Percentiles rank a stretch among this genome's conserved stretches.
Conservation (phyloP, 2,113 vertebrate genomes). For the Apus apus region DNA sequence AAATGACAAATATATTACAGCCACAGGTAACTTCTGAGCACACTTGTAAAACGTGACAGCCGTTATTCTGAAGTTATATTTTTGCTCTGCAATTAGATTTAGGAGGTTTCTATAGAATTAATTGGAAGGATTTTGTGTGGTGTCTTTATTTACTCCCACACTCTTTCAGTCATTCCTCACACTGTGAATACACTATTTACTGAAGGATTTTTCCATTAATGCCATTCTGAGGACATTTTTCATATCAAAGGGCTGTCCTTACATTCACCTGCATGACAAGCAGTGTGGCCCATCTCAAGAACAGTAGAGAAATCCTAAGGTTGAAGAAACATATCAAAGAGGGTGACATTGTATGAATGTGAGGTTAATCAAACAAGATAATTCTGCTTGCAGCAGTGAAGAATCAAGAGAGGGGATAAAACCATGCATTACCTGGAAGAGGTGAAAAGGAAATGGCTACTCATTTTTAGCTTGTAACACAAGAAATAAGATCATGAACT, state of each 20-base stretch:
- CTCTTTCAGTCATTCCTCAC: background rate
- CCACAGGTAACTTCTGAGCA: background rate
- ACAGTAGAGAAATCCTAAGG: background rate
- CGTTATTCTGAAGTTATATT: background rate
- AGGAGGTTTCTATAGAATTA: background rate
- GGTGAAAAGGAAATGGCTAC: background rate
- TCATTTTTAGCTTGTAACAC: background rate
- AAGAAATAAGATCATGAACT: background rate
- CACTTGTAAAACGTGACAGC: background rate
- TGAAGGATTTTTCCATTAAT: background rate
- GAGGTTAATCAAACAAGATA: background rate
- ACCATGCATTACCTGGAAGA: fast-evolving
- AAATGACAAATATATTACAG: background rate
- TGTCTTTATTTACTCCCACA: background rate
- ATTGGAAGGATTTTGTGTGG: background rate
- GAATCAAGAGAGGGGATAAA: background rate
- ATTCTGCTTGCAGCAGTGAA: background rate
- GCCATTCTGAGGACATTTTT: background rate
- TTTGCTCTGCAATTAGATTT: background rate
- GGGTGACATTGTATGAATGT: background rate
- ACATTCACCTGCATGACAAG: background rate
- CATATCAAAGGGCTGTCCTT: background rate
- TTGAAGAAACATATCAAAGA: background rate
- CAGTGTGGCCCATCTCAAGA: background rate
- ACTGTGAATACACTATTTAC: background rate